Evolutionary conservation across 2,888 invertebrate genomes (phyloP), one percentile per base, ranked within the genome.

Genomic region (Trachelus iudaicus): DNA sequence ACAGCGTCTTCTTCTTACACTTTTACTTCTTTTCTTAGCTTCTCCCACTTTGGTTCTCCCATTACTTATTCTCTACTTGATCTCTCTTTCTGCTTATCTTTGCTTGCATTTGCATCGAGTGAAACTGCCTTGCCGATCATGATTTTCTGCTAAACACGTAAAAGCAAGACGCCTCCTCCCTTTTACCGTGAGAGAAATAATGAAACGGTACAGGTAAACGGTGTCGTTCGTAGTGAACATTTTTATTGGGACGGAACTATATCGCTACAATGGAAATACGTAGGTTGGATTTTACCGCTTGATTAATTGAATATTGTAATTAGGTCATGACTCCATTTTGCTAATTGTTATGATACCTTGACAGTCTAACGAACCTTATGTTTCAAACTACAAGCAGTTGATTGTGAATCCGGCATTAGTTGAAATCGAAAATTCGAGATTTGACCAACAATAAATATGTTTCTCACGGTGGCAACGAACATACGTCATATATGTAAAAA

Each of bases 1-100:
- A 30, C 35, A 77, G 73, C 34, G 33, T 77, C 73, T 77, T 73
- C 35, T 35, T 73, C 73, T 73, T 37, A 34, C 35, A 23, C 73
- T 69, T 77, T 34, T 30, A 34, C 73, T 77, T 77, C 73, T 73
- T 77, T 34, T 77, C 23, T 33, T 11, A 12, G 69, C 4, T 68
- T 23, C 31, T 31, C 11, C 6, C 23, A 30, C 33, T 33, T 12
- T 30, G n/a, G 3, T 34, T 75, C 69, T 75, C 12, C 15, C 40
- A 23, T 23, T 56, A 15, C 40, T 56, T 56, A 23, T 23, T 23
- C 9, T 56, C 23, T 6, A 0, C 4, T 15, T 23, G 15, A 56
- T 56, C 56, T 56, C 23, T 23, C 56, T 23, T 15, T 4, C 23
- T 9, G 23, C 9, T 1, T 56, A 56, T 56, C 23, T 56, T 56